Base-by-base conservation (phyloP, 2,888 invertebrate species). In the Heliothis peltigera region DNA sequence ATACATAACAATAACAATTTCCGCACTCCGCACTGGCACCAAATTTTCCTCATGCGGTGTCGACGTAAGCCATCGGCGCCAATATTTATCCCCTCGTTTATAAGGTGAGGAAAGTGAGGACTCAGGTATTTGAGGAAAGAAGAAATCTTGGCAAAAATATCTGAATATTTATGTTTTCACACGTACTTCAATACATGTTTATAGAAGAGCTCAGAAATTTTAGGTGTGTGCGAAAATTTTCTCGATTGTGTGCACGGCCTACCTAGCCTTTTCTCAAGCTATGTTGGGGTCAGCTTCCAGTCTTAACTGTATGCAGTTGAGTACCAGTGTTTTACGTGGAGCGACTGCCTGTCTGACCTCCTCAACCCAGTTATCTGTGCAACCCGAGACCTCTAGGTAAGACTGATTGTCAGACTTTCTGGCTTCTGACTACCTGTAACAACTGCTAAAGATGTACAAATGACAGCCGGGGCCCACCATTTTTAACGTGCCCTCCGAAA, bases 91-190 rank as follows among this genome's bases (percentile, higher is more conserved):
- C 53, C 46, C 25, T 10, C 43, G 21, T 19, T 53, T 22, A 53
- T 56, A 56, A 70, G 57, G 71, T 61, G 59, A 15, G 53, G 39
- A 39, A 42, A 70, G 47, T 32, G 32, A 32, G 32, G 32, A 32
- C 25, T 63, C 46, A 12, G 49, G 44, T 42, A 21, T 56, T 62
- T 51, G 57, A 42, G 64, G 39, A 7, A 32, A 32, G 32, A 32
- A 32, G n/a, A n/a, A 32, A 32, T 32, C 32, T 32, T 32, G 32
- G 12, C n/a, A 7, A 42, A 63, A 46, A 59, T 77, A 48, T 59
- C 18, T 48, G 47, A 59, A 73, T 64, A 70, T 70, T 70, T 53
- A 56, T 47, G 17, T 75, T 39, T 39, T 39, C 39, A 0, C 39
- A 39, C 39, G n/a, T 39, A 10, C n/a, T n/a, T 39, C 39, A 15